Percentiles rank a stretch among this genome's conserved stretches.
Conservation (phyloP, 2,113 vertebrate genomes). For the Pterophyllum scalare region DNA sequence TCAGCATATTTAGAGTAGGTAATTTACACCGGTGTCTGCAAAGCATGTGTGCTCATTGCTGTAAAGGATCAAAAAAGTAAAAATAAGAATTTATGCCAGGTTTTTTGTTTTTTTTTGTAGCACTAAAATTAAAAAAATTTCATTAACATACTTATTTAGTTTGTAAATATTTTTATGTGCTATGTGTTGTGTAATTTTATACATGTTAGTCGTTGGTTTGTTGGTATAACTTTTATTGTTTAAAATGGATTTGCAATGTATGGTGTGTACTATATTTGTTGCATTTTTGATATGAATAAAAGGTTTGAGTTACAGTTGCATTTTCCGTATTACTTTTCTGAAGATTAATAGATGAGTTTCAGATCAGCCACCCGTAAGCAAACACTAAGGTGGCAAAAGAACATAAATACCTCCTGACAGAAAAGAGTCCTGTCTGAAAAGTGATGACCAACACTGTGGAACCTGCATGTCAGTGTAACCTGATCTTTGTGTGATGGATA, state of each 20-base stretch:
- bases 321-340: neutral
- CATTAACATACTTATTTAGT: conserved; percentile 29
- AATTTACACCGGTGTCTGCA: conserved; percentile 55
- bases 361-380: neutral
- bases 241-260: conserved; percentile 44
- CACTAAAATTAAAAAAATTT: conserved; percentile 16
- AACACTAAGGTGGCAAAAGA: neutral
- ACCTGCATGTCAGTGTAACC: conserved; percentile 69
- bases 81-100: neutral
- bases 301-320: conserved; percentile 27
- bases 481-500: conserved; percentile 74
- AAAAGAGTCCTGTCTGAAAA: conserved; percentile 62
- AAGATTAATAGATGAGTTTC: neutral
- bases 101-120: neutral
- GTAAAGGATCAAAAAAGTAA: neutral
- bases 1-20: conserved; percentile 67
- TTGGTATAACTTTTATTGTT: conserved; percentile 41
- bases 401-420: conserved; percentile 30
- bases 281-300: conserved; percentile 78
- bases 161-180: conserved; percentile 63
- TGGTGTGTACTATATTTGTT: conserved; percentile 33
- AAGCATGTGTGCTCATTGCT: neutral
- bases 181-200: conserved; percentile 55
- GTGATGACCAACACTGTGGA: conserved; percentile 63
- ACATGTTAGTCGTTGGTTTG: conserved; percentile 51